Percentiles rank a stretch among this genome's conserved stretches.
These are phyloP conservation scores for Natrix natrix DNA, from an alignment of 2,797 vertebrate genomes.

Conservation along the genomic window DNA sequence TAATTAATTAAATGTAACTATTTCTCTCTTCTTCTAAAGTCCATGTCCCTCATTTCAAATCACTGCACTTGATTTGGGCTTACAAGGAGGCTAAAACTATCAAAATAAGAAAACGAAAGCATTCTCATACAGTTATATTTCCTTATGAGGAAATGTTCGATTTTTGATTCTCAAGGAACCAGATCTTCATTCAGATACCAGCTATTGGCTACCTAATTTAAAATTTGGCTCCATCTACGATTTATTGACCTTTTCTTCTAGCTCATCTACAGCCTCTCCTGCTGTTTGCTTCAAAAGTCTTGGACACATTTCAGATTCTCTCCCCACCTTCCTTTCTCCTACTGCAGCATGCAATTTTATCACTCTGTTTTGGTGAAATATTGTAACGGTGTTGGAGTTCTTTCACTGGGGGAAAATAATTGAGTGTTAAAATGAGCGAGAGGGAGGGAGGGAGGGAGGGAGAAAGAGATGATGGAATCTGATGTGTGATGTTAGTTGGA, in stretches of 20 bases:
- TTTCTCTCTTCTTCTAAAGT: background rate
- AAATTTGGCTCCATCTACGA: background rate
- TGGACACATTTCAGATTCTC: background rate
- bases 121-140: background rate
- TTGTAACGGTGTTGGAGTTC: background rate
- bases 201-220: background rate
- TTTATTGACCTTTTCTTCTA: background rate
- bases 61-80: background rate
- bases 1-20: background rate
- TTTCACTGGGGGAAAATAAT: slow-evolving; percentile 2
- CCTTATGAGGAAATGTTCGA: background rate
- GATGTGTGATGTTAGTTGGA: slow-evolving; percentile 37
- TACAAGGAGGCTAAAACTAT: background rate
- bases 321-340: background rate
- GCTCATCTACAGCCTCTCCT: background rate
- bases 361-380: slow-evolving; percentile 17
- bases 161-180: background rate
- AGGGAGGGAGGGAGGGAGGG: background rate
- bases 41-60: background rate
- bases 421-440: slow-evolving; percentile 37
- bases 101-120: background rate
- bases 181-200: background rate
- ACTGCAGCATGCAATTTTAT: background rate
- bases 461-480: slow-evolving; percentile 11
- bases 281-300: background rate